A percentile compares a stretch with the other conserved stretches of the same genome.
These are phyloP conservation scores for Bradysia coprophila DNA, from an alignment of 1,140 invertebrate species.

Conservation along the genomic window DNA sequence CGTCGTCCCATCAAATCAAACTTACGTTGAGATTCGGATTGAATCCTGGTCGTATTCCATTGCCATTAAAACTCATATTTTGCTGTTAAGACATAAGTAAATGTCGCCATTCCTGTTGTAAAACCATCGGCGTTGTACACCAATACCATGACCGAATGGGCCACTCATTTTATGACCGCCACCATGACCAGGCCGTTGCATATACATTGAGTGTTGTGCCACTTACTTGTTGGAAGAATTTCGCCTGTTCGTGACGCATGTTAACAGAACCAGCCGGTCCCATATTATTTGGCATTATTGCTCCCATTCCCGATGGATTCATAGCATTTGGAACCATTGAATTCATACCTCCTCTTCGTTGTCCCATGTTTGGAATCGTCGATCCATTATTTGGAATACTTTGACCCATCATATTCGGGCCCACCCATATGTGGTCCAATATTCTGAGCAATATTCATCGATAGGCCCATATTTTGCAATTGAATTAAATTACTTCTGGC, in stretches of 20 bases:
- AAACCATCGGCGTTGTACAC: conserved; percentile 30
- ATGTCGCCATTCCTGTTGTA: conserved; percentile 49
- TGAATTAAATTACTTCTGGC: too few species aligned
- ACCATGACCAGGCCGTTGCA: conserved; percentile 21
- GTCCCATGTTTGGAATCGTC: conserved; percentile 6
- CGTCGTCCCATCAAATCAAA: too few species aligned
- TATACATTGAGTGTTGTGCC: conserved; percentile 32
- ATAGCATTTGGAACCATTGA: too few species aligned
- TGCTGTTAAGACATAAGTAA: conserved; percentile 47
- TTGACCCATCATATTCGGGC: neutral
- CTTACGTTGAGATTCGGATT: conserved; percentile 41
- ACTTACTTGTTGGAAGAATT: conserved; percentile 36
- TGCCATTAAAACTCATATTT: conserved; percentile 25
- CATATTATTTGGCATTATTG: conserved; percentile 2
- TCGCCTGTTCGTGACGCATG: conserved; percentile 39
- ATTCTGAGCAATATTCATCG: neutral
- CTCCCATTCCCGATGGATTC: too few species aligned
- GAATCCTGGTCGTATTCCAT: conserved; percentile 36
- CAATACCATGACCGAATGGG: conserved; percentile 18
- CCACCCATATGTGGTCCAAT: neutral
- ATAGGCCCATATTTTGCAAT: neutral
- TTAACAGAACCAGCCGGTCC: conserved; percentile 19
- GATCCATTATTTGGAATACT: conserved; percentile 6
- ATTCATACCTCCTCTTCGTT: too few species aligned
- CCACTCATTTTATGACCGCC: conserved; percentile 22